Percentiles rank a stretch among this genome's conserved stretches.
Evolutionary conservation across 2,888 invertebrate species (phyloP).

Genomic region (Brenthis ino): DNA sequence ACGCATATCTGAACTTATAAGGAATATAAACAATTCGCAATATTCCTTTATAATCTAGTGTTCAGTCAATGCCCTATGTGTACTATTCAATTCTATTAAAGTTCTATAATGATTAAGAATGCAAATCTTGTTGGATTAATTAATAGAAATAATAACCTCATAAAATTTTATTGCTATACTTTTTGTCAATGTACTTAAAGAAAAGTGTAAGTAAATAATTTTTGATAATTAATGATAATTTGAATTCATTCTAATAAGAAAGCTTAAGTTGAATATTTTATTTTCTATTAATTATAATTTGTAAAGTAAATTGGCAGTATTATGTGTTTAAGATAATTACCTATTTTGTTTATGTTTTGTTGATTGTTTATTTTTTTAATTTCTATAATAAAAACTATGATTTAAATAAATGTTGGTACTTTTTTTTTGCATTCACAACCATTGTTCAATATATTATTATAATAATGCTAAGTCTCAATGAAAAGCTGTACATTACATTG

Average conservation of each 20-base stretch:
- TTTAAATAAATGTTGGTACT: neutral
- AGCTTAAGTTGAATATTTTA: neutral
- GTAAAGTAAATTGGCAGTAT: too few species aligned
- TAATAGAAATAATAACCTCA: too few species aligned
- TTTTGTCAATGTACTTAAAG: neutral
- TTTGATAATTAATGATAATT: neutral
- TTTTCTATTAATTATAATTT: neutral
- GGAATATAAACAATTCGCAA: conserved; percentile 25
- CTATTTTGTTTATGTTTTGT: conserved; percentile 1
- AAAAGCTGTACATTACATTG: too few species aligned
- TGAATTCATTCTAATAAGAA: neutral
- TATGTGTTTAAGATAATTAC: neutral
- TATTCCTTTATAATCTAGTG: conserved; percentile 27
- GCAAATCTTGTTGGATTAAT: neutral
- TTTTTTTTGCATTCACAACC: neutral
- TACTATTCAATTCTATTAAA: conserved; percentile 28
- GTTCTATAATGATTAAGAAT: conserved; percentile 10
- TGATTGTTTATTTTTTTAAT: conserved; percentile 1
- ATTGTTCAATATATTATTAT: neutral
- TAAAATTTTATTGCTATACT: conserved; percentile 2
- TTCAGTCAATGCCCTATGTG: conserved; percentile 42
- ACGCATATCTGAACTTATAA: conserved; percentile 28
- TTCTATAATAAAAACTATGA: neutral
- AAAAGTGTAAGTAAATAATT: neutral
- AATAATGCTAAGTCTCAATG: too few species aligned